Evolutionary conservation across 1,140 invertebrate genomes (phyloP).

Genomic region (Coptotermes formosanus): DNA sequence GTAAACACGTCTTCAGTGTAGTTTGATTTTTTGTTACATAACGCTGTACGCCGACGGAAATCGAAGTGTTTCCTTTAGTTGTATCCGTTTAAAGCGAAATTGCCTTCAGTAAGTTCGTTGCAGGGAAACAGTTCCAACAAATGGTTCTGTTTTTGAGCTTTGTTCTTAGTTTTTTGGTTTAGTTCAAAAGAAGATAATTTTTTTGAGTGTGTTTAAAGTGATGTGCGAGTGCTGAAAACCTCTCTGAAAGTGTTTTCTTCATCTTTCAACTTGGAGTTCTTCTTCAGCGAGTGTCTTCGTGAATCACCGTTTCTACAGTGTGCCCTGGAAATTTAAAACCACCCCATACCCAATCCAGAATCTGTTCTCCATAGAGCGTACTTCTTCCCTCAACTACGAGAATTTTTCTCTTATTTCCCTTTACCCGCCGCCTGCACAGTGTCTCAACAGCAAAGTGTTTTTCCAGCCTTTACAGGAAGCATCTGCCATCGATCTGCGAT

Average conservation of each 20-base stretch:
- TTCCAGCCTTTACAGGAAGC: not conserved
- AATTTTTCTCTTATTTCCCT: not conserved
- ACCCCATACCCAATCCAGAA: not conserved
- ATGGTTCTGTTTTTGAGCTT: not conserved
- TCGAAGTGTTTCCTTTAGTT: not conserved
- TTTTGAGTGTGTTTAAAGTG: constrained; percentile 1
- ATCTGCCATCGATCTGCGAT: not conserved
- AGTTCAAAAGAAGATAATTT: not conserved
- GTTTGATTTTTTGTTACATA: not conserved
- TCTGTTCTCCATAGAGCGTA: not conserved
- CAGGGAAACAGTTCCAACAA: not conserved
- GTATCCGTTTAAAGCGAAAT: not conserved
- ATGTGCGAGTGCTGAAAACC: not conserved
- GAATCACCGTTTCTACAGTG: not conserved
- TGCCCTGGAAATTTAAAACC: not conserved
- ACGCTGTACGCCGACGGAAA: not conserved
- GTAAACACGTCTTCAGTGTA: not conserved
- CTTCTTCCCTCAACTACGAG: not conserved
- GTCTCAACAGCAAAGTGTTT: constrained; percentile 8
- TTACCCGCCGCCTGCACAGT: not conserved
- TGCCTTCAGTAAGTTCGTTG: not conserved
- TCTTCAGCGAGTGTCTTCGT: not conserved
- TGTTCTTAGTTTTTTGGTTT: not conserved
- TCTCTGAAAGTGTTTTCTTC: not conserved
- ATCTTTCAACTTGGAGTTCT: not conserved